Conservation (phyloP, 2,888 invertebrate species). For the Melieria picta region DNA sequence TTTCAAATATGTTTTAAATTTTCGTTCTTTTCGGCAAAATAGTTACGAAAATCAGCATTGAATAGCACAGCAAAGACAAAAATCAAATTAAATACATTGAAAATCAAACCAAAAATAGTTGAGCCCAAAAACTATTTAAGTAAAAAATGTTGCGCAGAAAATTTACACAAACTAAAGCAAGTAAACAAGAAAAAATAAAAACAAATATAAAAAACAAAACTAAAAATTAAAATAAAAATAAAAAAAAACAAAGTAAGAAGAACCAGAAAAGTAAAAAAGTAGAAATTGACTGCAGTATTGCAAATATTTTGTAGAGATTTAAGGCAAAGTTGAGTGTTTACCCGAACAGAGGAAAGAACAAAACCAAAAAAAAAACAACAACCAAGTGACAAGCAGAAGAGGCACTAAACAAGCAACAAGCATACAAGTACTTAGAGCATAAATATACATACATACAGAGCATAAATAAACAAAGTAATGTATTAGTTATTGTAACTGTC, state of each 20-base stretch:
- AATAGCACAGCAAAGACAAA: no score
- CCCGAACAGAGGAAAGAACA: conserved; percentile 38
- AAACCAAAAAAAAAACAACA: conserved; percentile 32
- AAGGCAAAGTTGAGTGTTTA: conserved; percentile 56
- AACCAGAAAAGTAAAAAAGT: conserved; percentile 29
- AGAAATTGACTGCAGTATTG: conserved; percentile 60
- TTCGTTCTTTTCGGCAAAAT: no score
- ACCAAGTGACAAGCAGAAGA: conserved; percentile 42
- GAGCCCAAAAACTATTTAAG: no score
- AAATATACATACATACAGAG: neutral
- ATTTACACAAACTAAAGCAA: conserved; percentile 9
- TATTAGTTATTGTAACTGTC: neutral
- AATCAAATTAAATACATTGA: no score
- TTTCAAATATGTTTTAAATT: no score
- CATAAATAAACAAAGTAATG: neutral
- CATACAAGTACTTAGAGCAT: neutral
- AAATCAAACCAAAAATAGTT: no score
- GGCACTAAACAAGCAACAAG: conserved; percentile 20
- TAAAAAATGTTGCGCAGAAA: no score
- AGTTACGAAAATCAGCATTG: no score
- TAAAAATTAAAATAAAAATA: conserved; percentile 2
- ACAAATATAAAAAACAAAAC: conserved; percentile 17
- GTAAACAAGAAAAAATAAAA: conserved; percentile 26
- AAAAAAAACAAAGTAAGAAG: conserved; percentile 33
- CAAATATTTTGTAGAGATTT: conserved; percentile 65